These are phyloP conservation scores for Setophaga petechia DNA, from an alignment of 2,113 vertebrate species.

Conservation along the genomic window DNA sequence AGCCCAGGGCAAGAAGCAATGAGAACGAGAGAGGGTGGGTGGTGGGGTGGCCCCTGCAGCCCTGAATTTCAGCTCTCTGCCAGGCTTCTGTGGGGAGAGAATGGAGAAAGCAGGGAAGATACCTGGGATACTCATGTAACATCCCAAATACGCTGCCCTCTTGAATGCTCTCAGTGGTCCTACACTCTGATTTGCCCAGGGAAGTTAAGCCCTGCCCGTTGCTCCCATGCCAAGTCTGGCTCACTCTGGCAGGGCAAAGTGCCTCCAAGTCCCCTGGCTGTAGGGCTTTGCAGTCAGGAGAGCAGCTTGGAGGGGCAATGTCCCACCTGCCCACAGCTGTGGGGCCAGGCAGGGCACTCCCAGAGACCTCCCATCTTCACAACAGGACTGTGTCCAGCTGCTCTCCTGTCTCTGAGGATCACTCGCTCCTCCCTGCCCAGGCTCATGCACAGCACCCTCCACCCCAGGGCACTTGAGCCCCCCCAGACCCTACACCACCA, in stretches of 20 bases:
- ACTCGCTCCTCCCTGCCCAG: accelerated
- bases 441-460: neutral
- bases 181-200: neutral
- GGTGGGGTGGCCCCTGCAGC: neutral
- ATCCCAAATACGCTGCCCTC: neutral
- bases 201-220: neutral
- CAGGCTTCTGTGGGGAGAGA: neutral
- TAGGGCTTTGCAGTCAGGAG: neutral
- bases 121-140: neutral
- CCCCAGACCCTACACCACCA: neutral
- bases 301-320: neutral
- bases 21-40: neutral
- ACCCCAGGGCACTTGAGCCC: no score
- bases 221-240: neutral
- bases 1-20: neutral
- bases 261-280: neutral
- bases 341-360: neutral
- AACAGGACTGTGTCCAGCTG: neutral
- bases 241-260: neutral
- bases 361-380: accelerated
- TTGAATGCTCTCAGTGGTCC: neutral
- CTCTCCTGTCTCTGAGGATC: neutral
- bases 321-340: accelerated
- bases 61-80: neutral
- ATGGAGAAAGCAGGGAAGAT: neutral